Conservation (phyloP, 2,797 vertebrate genomes). For the Pogoniulus pusillus region DNA sequence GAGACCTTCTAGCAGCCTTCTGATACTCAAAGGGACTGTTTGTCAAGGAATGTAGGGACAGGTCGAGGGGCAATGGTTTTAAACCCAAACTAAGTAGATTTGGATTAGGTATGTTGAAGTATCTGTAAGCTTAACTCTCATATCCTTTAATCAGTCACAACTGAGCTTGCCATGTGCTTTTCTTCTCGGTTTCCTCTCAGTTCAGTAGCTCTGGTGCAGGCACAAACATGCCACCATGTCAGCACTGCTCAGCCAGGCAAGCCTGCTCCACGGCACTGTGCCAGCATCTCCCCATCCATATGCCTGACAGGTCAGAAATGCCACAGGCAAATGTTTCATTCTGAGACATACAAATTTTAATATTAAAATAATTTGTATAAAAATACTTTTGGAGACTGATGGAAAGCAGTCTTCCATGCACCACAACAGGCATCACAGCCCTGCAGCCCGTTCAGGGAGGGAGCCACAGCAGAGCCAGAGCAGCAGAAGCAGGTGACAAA, state of each 20-base stretch:
- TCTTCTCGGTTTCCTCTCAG: not conserved
- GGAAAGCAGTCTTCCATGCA: not conserved
- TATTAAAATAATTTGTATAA: constrained; percentile 68
- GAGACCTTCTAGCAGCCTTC: not conserved
- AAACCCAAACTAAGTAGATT: not conserved
- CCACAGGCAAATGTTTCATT: not conserved
- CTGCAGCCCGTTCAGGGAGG: not conserved
- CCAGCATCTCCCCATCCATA: not conserved
- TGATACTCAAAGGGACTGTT: not conserved
- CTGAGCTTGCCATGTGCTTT: not conserved
- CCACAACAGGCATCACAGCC: not conserved
- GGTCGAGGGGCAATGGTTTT: not conserved
- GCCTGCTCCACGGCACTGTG: not conserved
- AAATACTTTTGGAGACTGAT: constrained; percentile 28
- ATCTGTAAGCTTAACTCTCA: not conserved
- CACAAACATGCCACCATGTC: rapidly evolving
- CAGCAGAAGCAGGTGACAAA: not conserved
- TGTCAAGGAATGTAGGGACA: not conserved
- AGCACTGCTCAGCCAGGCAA: not conserved
- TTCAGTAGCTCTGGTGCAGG: not conserved
- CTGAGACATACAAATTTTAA: constrained; percentile 25
- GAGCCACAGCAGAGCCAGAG: not conserved
- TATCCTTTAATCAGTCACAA: not conserved
- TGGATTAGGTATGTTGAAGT: not conserved
- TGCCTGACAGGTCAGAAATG: not conserved